These are phyloP conservation scores for Micronycteris hirsuta DNA, from an alignment of 2,113 vertebrate species.

Conservation along the genomic window DNA sequence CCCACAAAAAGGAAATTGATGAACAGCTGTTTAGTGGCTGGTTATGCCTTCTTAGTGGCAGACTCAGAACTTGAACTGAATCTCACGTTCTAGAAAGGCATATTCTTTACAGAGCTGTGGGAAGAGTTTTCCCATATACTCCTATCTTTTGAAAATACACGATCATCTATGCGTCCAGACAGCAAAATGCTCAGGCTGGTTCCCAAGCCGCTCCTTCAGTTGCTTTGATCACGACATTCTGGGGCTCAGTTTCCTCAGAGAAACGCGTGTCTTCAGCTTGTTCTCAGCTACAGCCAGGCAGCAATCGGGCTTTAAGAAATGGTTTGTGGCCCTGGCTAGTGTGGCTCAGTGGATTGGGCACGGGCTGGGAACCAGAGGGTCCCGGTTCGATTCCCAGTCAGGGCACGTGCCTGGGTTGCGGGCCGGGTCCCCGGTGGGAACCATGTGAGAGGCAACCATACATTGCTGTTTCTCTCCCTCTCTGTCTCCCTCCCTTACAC, in stretches of 20 bases:
- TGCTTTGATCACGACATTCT: slow-evolving; percentile 78
- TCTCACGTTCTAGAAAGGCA: not conserved
- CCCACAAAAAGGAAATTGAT: not conserved
- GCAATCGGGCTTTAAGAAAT: slow-evolving; percentile 38
- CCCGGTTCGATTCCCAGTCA: too few relatives aligned
- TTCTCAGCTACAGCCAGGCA: slow-evolving; percentile 58
- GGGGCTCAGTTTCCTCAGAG: slow-evolving; percentile 61
- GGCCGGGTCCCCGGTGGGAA: too few relatives aligned
- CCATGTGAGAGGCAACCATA: too few relatives aligned
- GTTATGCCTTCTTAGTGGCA: not conserved
- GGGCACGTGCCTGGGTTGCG: too few relatives aligned
- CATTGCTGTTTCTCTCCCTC: too few relatives aligned
- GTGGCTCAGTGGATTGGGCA: too few relatives aligned
- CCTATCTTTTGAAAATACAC: slow-evolving; percentile 26
- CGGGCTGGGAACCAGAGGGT: too few relatives aligned
- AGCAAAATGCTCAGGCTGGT: slow-evolving; percentile 56
- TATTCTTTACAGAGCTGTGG: slow-evolving; percentile 17
- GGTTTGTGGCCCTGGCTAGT: too few relatives aligned
- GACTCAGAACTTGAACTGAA: not conserved
- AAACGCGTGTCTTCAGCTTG: slow-evolving; percentile 74
- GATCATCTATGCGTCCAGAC: not conserved
- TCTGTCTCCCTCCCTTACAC: too few relatives aligned
- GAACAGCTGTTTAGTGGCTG: not conserved
- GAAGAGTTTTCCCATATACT: not conserved
- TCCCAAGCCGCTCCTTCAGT: slow-evolving; percentile 64